These are phyloP conservation scores for Lasaia peninsularis DNA, from an alignment of 1,140 invertebrate genomes.

Conservation along the genomic window DNA sequence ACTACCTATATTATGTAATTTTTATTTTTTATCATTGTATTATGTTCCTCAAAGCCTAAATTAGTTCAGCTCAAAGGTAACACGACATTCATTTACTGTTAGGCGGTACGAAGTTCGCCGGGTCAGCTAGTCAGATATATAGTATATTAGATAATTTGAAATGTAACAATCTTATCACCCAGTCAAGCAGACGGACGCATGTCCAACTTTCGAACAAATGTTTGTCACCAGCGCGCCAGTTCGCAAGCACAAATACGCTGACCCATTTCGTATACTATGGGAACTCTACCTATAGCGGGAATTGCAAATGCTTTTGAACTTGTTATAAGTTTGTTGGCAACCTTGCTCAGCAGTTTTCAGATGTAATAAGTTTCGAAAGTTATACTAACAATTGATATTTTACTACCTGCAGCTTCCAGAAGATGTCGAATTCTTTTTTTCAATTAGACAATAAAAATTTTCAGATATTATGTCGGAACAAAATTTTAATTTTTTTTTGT, in stretches of 20 bases:
- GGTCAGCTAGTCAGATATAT: too few species aligned
- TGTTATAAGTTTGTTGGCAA: conserved; percentile 8
- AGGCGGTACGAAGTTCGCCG: too few species aligned
- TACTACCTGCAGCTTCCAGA: not conserved
- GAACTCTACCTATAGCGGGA: conserved; percentile 5
- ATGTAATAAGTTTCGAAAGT: not conserved
- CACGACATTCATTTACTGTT: too few species aligned
- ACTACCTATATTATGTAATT: too few species aligned
- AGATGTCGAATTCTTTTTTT: not conserved
- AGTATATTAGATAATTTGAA: too few species aligned
- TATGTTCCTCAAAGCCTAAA: too few species aligned
- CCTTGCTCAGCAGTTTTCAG: not conserved
- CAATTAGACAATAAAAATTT: not conserved
- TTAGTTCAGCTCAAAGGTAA: too few species aligned
- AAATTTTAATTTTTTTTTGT: too few species aligned
- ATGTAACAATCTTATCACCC: too few species aligned
- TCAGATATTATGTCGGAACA: not conserved
- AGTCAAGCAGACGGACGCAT: conserved; percentile 1
- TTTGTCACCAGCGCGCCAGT: not conserved
- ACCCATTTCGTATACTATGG: conserved; percentile 4
- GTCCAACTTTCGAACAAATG: conserved; percentile 5
- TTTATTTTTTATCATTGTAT: too few species aligned
- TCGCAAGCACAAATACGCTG: not conserved
- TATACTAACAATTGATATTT: conserved; percentile 7
- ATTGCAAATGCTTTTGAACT: conserved; percentile 10